Conservation (phyloP, 2,797 vertebrate species). For the Acrocephalus scirpaceus region DNA sequence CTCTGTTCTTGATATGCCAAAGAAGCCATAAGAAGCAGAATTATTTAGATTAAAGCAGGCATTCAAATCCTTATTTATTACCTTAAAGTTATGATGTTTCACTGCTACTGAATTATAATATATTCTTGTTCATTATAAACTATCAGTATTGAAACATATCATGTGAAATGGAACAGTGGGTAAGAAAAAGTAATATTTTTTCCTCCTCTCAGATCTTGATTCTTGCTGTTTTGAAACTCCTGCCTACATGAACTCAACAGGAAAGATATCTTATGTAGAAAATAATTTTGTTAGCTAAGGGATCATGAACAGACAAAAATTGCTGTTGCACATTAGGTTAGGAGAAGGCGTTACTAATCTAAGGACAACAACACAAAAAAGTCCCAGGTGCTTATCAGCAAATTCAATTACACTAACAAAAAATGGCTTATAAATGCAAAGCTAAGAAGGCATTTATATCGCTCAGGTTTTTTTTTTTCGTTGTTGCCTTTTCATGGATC, state of each 20-base stretch:
- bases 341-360: constrained; percentile 39
- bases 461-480: neutral
- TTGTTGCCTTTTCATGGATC: constrained; percentile 28
- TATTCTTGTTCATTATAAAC: neutral
- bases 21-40: neutral
- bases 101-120: neutral
- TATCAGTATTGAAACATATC: neutral
- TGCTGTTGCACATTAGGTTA: constrained; percentile 8
- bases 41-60: neutral
- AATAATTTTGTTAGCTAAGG: constrained; percentile 48
- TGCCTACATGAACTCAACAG: neutral
- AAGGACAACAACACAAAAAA: constrained; percentile 5
- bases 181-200: neutral
- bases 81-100: neutral
- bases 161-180: neutral
- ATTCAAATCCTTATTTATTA: neutral
- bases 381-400: constrained; percentile 64
- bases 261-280: constrained; percentile 12
- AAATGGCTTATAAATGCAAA: constrained; percentile 48
- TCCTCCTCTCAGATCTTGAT: neutral
- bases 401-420: constrained; percentile 66
- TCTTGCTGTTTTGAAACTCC: constrained; percentile 6
- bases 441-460: constrained; percentile 22
- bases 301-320: constrained; percentile 33
- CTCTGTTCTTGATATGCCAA: neutral